Evolutionary conservation across 2,888 invertebrate genomes (phyloP).

Genomic region (Zele albiditarsus): DNA sequence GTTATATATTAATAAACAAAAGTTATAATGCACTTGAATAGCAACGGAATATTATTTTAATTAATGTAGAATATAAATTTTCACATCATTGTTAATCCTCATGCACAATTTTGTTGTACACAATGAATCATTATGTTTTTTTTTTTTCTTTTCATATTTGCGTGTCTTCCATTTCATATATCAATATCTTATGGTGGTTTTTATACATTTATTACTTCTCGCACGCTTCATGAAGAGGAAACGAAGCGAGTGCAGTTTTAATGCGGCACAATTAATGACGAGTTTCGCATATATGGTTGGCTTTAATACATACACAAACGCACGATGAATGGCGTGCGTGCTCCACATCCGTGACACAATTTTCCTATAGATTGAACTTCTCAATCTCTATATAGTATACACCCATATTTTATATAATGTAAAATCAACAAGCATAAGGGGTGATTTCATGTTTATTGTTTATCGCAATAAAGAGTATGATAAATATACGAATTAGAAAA

Average conservation of each 20-base stretch:
- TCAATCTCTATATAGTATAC: neutral
- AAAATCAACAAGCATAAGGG: neutral
- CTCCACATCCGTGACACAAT: constrained; percentile 72
- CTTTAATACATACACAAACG: constrained; percentile 48
- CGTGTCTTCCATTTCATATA: neutral
- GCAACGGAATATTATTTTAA: neutral
- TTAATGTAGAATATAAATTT: constrained; percentile 7
- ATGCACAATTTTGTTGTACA: neutral
- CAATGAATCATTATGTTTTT: neutral
- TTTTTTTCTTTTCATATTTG: neutral
- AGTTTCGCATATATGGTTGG: constrained; percentile 50
- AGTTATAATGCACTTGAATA: neutral
- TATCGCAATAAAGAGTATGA: too few species aligned
- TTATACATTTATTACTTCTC: neutral
- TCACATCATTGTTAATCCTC: neutral
- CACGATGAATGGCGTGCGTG: constrained; percentile 62
- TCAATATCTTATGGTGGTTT: neutral
- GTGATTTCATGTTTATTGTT: too few species aligned
- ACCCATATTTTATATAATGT: neutral
- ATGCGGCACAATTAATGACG: constrained; percentile 47
- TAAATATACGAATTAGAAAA: too few species aligned
- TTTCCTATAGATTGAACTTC: constrained; percentile 55
- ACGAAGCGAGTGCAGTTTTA: constrained; percentile 36
- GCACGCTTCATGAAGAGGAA: constrained; percentile 18
- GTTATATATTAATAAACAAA: too few species aligned